Evolutionary conservation across 2,797 vertebrate genomes (phyloP), one percentile per base, ranked within the genome.

Genomic region (Chrysocyon brachyurus): DNA sequence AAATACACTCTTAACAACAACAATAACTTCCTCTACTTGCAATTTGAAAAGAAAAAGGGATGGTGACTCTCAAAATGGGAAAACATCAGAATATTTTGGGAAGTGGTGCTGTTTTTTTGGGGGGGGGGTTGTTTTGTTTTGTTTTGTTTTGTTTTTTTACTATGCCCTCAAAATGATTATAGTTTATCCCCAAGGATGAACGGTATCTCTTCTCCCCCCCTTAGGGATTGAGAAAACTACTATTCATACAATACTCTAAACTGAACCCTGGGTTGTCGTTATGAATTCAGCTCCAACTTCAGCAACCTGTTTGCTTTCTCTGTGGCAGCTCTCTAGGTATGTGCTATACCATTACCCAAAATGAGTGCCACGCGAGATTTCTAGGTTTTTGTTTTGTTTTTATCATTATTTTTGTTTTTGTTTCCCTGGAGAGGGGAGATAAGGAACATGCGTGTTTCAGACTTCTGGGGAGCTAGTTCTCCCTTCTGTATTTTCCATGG

Each of bases 401-500:
- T 79, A 5, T 16, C 19, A 68, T 63, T 66, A 6, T 36, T 88
- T 83, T 57, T 61, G 54, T 61, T 89, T 59, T 52, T 46, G 40
- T 46, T 36, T 56, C 46, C 59, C 19, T 24, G 77, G 17, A 56
- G n/a, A 81, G 12, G 26, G 63, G 54, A 64, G 17, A 15, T 5
- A 73, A 92, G 68, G 3, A 17, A 36, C 8, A 16, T 36, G 2
- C 21, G 24, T 57, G 46, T 56, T 40, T 73, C 46, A 31, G 14
- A 28, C 10, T 26, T 4, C 24, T 5, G 11, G 19, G 22, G 17
- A 46, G 11, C 2, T 17, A 16, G 0, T 11, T 54, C 54, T 59
- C 16, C 14, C 57, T 24, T 66, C 70, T 87, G 4, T 87, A 21
- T 52, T 83, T 84, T 15, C 22, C 12, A 2, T 54, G 31, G 24